These are phyloP conservation scores for Epicauta chinensis DNA, from an alignment of 1,140 invertebrate genomes.

Conservation along the genomic window DNA sequence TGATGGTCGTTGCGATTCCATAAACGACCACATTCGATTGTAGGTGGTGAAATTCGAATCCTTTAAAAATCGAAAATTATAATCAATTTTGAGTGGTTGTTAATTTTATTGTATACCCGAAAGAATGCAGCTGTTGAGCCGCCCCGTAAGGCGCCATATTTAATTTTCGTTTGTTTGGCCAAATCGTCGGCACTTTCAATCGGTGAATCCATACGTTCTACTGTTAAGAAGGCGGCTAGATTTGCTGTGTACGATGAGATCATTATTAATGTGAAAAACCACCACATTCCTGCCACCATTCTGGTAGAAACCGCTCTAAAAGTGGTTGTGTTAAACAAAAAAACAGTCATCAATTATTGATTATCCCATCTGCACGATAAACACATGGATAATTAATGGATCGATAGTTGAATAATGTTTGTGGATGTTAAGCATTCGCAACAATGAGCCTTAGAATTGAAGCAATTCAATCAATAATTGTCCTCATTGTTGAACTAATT, in stretches of 20 bases:
- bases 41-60: slow-evolving; percentile 90
- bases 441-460: too few relatives aligned
- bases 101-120: slow-evolving; percentile 53
- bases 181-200: slow-evolving; percentile 95
- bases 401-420: too few relatives aligned
- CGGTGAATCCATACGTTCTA: slow-evolving; percentile 92
- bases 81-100: not conserved
- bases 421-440: too few relatives aligned
- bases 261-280: slow-evolving; percentile 98
- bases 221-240: slow-evolving; percentile 93
- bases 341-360: slow-evolving; percentile 5
- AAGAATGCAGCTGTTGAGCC: slow-evolving; percentile 92
- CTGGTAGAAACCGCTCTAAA: slow-evolving; percentile 76
- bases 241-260: slow-evolving; percentile 98
- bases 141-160: slow-evolving; percentile 89
- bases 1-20: slow-evolving; percentile 77
- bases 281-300: slow-evolving; percentile 90
- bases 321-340: too few relatives aligned
- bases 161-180: slow-evolving; percentile 93
- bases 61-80: slow-evolving; percentile 47
- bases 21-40: slow-evolving; percentile 88
- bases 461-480: not conserved
- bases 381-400: too few relatives aligned
- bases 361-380: not conserved
- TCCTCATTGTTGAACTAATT: too few relatives aligned